Evolutionary conservation across 2,888 invertebrate species (phyloP).

Genomic region (Listrodromus nycthemerus): DNA sequence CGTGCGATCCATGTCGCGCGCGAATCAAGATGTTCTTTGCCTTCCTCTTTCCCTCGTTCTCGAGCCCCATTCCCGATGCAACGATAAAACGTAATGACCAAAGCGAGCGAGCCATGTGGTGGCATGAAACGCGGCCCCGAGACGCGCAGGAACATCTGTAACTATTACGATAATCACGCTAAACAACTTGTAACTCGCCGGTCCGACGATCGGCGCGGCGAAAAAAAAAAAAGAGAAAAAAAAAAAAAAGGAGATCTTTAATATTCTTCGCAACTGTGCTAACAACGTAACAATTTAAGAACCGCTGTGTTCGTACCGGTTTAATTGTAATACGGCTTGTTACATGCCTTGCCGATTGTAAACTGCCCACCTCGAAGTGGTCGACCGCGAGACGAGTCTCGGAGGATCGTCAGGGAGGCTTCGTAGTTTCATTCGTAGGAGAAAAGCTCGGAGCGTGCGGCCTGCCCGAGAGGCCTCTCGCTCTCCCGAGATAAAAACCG

Average conservation of each 20-base stretch:
- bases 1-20: conserved; percentile 55
- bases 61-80: background rate
- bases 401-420: conserved; percentile 50
- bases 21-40: conserved; percentile 52
- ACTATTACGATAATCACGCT: conserved; percentile 52
- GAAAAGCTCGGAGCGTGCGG: conserved; percentile 46
- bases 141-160: conserved; percentile 51
- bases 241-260: conserved; percentile 11
- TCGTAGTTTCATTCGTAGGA: conserved; percentile 23
- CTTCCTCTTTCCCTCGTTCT: conserved; percentile 6
- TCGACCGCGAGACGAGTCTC: conserved; percentile 17
- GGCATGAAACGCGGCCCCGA: background rate
- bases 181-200: conserved; percentile 36
- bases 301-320: background rate
- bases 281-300: conserved; percentile 24
- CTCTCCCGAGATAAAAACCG: conserved; percentile 19
- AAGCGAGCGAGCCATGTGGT: background rate
- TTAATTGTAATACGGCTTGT: conserved; percentile 28
- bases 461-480: conserved; percentile 31
- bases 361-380: conserved; percentile 11
- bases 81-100: conserved; percentile 32
- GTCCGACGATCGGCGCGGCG: conserved; percentile 13
- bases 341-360: conserved; percentile 51
- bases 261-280: conserved; percentile 46
- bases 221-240: conserved; percentile 8